Conservation (phyloP, 2,113 vertebrate species). For the Lynx canadensis region DNA sequence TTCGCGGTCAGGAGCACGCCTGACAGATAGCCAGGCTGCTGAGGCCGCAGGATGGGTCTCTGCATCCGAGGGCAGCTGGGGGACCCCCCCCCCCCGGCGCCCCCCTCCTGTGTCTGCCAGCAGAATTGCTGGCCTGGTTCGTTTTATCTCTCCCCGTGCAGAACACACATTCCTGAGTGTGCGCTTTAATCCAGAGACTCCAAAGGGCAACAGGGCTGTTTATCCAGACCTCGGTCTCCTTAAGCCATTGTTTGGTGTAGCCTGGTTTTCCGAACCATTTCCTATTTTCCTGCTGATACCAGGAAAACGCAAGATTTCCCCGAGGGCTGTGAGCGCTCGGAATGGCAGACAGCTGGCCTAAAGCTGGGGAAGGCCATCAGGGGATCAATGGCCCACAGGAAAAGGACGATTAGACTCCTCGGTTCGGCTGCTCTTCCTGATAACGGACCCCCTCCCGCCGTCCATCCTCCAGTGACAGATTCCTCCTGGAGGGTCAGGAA, state of each 20-base stretch:
- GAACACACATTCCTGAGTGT: not conserved
- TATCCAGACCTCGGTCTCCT: not conserved
- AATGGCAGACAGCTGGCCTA: not conserved
- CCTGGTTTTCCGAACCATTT: conserved; percentile 18
- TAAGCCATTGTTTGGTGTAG: not conserved
- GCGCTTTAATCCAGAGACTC: not conserved
- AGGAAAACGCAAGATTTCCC: not conserved
- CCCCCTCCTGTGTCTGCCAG: accelerated
- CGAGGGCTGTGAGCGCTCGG: accelerated
- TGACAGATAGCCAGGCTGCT: accelerated
- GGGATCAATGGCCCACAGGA: not conserved
- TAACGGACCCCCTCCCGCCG: not conserved
- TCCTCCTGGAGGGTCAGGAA: not conserved
- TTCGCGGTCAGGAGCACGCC: accelerated
- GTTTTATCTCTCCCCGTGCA: not conserved
- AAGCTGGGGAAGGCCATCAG: not conserved
- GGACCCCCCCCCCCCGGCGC: accelerated
- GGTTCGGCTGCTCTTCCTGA: not conserved
- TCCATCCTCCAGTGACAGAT: accelerated
- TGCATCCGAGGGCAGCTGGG: accelerated
- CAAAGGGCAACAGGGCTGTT: not conserved
- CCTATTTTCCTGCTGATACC: conserved; percentile 50
- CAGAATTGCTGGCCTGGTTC: not conserved
- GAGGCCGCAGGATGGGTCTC: not conserved
- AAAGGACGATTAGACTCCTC: accelerated